Evolutionary conservation across 2,797 vertebrate genomes (phyloP).

Genomic region (Taenioides sp.): DNA sequence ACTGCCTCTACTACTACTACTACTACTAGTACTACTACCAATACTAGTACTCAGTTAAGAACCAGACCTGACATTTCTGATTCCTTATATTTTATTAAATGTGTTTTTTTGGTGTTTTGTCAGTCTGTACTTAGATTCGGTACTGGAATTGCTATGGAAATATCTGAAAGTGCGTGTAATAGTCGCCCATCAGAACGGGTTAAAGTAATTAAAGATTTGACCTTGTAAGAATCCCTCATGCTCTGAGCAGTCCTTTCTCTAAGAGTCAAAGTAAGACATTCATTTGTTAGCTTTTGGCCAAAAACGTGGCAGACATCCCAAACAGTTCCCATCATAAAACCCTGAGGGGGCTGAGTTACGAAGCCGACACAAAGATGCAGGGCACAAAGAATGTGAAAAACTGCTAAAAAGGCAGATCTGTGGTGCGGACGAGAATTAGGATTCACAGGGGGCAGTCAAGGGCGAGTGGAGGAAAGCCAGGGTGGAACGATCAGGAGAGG

Average conservation of each 20-base stretch:
- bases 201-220: slow-evolving; percentile 31
- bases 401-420: slow-evolving; percentile 56
- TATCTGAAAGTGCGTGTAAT: slow-evolving; percentile 19
- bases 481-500: slow-evolving; percentile 46
- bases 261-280: slow-evolving; percentile 33
- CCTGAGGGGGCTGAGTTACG: slow-evolving; percentile 41
- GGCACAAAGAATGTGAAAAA: slow-evolving; percentile 45
- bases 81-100: too few species aligned
- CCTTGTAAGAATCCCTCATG: slow-evolving; percentile 26
- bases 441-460: slow-evolving; percentile 68
- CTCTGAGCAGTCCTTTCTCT: slow-evolving; percentile 25
- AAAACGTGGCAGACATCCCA: slow-evolving; percentile 37
- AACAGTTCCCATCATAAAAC: slow-evolving; percentile 44
- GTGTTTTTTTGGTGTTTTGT: too few species aligned
- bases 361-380: slow-evolving; percentile 43
- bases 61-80: too few species aligned
- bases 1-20: background rate
- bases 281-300: slow-evolving; percentile 28
- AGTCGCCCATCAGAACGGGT: slow-evolving; percentile 2
- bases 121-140: background rate
- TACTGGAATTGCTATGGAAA: background rate
- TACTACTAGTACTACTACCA: background rate
- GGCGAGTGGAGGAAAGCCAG: slow-evolving; percentile 47
- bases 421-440: slow-evolving; percentile 59
- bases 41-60: background rate